phyloP scores from a whole-genome alignment of 1,140 invertebrate species.

The Hyles euphorbiae region DNA sequence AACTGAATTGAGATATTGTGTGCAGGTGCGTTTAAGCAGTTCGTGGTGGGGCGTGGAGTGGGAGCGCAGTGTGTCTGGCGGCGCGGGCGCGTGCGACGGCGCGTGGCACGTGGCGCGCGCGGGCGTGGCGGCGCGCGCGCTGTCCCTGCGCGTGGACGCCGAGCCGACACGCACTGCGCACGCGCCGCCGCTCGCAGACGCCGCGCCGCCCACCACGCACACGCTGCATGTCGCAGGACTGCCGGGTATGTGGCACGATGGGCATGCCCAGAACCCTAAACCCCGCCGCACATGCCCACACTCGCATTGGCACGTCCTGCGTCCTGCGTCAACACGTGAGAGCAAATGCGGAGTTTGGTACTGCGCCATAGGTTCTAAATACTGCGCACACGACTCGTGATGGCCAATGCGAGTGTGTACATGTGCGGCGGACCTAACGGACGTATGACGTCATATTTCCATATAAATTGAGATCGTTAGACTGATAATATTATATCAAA shows the following conservation, averaged over 20 bases:
- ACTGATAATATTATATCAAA: too few species aligned
- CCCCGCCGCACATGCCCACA: too few species aligned
- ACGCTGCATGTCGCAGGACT: slow-evolving; percentile 90
- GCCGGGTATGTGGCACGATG: slow-evolving; percentile 80
- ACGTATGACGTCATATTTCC: too few species aligned
- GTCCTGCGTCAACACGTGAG: too few species aligned
- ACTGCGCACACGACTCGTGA: too few species aligned
- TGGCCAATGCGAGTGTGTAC: too few species aligned
- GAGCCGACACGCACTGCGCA: slow-evolving; percentile 10
- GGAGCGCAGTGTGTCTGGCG: slow-evolving; percentile 1
- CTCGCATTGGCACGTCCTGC: too few species aligned
- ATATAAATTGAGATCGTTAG: too few species aligned
- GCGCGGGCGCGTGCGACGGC: slow-evolving; percentile 81
- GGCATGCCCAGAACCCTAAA: too few species aligned
- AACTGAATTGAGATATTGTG: neutral
- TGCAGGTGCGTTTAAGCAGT: slow-evolving; percentile 42
- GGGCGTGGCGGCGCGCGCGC: slow-evolving; percentile 79
- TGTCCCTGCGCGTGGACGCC: slow-evolving; percentile 83
- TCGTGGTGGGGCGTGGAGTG: slow-evolving; percentile 9
- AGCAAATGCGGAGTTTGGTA: too few species aligned
- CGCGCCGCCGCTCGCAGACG: slow-evolving; percentile 15
- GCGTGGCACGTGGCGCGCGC: slow-evolving; percentile 90
- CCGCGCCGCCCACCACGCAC: slow-evolving; percentile 21
- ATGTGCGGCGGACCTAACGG: too few species aligned
- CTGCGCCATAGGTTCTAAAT: too few species aligned